Evolutionary conservation across 2,888 invertebrate genomes (phyloP).

Genomic region (Archips xylosteana): DNA sequence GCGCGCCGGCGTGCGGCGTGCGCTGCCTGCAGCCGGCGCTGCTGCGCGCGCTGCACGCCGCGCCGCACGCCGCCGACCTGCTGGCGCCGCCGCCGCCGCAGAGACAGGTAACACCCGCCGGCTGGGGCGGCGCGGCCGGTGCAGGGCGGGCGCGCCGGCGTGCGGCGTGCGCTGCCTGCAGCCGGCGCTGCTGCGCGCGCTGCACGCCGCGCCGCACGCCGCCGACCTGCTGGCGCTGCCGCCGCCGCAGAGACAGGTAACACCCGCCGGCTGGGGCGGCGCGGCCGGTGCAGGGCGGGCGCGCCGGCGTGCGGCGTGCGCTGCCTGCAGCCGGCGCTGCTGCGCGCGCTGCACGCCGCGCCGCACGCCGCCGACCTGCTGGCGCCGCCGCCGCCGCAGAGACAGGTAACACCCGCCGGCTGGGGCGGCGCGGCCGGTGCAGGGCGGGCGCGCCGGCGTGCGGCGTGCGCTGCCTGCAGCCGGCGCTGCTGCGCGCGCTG

Average conservation of each 20-base stretch:
- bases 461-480: too few relatives aligned
- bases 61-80: slow-evolving; percentile 62
- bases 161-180: slow-evolving; percentile 61
- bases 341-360: slow-evolving; percentile 71
- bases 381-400: slow-evolving; percentile 59
- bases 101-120: slow-evolving; percentile 68
- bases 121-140: slow-evolving; percentile 64
- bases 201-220: slow-evolving; percentile 67
- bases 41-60: slow-evolving; percentile 70
- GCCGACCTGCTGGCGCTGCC: slow-evolving; percentile 65
- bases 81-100: slow-evolving; percentile 63
- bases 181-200: slow-evolving; percentile 67
- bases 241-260: slow-evolving; percentile 67
- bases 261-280: slow-evolving; percentile 58
- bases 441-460: too few relatives aligned
- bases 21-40: slow-evolving; percentile 66
- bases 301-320: slow-evolving; percentile 59
- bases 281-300: slow-evolving; percentile 70
- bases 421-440: too few relatives aligned
- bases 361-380: slow-evolving; percentile 63
- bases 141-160: slow-evolving; percentile 65
- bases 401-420: slow-evolving; percentile 69
- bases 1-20: slow-evolving; percentile 56
- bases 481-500: too few relatives aligned
- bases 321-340: slow-evolving; percentile 64